Percentiles rank a stretch among this genome's conserved stretches.
phyloP scores from a whole-genome alignment of 2,797 vertebrate genomes.

The Chelon labrosus region DNA sequence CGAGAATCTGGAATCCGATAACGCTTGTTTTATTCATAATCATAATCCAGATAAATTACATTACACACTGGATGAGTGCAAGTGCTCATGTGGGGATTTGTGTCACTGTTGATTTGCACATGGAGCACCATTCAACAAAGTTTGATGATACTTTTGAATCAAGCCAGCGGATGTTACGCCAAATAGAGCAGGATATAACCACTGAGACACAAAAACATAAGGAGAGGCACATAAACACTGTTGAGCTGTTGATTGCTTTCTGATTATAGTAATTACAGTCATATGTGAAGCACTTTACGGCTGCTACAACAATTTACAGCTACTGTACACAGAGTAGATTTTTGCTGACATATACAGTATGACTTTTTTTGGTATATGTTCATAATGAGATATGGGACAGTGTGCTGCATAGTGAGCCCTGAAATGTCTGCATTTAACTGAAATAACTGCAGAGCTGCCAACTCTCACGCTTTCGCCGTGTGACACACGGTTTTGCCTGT shows the following conservation, averaged over 20 bases:
- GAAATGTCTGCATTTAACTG: constrained; percentile 4
- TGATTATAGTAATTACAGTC: constrained; percentile 32
- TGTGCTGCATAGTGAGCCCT: neutral
- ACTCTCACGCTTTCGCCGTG: too few relatives aligned
- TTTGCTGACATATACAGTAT: neutral
- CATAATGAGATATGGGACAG: constrained; percentile 10
- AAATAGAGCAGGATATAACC: constrained; percentile 2
- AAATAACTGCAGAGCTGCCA: too few relatives aligned
- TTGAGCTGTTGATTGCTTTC: constrained; percentile 4
- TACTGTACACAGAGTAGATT: neutral
- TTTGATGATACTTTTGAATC: neutral
- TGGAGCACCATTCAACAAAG: neutral
- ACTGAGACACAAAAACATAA: constrained; percentile 10
- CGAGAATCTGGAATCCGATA: constrained; percentile 11
- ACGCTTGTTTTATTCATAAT: constrained; percentile 25
- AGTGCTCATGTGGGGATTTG: constrained; percentile 1
- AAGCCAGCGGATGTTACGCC: neutral
- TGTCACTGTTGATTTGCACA: constrained; percentile 6
- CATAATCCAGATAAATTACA: constrained; percentile 21
- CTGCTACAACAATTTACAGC: neutral
- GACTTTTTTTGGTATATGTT: neutral
- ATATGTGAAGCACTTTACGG: constrained; percentile 8
- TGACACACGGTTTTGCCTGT: too few relatives aligned
- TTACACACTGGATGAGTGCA: constrained; percentile 10
- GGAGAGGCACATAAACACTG: constrained; percentile 15